phyloP scores from a whole-genome alignment of 1,140 invertebrate genomes.

The Drosophila aff. region DNA sequence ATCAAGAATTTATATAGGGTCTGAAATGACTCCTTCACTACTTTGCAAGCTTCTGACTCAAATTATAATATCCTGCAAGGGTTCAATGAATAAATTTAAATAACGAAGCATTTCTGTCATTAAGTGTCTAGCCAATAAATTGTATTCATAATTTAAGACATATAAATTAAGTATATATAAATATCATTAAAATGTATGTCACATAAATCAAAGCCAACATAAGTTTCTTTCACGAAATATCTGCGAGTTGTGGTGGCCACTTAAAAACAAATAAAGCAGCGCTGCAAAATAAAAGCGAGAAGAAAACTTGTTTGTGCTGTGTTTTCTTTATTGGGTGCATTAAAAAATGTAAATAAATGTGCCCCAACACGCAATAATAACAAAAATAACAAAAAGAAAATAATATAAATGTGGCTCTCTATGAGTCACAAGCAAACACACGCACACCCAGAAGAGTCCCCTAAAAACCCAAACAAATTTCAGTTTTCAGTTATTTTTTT shows the following conservation, averaged over 20 bases:
- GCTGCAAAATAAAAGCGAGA: constrained; percentile 45
- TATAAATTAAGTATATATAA: neutral
- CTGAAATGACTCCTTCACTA: no score
- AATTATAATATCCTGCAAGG: no score
- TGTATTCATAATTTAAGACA: neutral
- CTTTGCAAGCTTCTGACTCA: no score
- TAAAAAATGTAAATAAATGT: constrained; percentile 78
- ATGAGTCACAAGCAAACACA: constrained; percentile 41
- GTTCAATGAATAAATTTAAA: no score
- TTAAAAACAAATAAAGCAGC: constrained; percentile 52
- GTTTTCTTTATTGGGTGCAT: constrained; percentile 66
- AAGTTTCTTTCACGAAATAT: constrained; percentile 4
- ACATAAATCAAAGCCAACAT: constrained; percentile 16
- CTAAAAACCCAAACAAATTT: constrained; percentile 52
- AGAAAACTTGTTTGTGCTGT: constrained; percentile 46
- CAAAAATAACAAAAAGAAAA: constrained; percentile 29
- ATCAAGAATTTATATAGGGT: no score
- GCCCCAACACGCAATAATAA: constrained; percentile 36
- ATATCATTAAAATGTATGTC: constrained; percentile 4
- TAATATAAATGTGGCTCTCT: constrained; percentile 22
- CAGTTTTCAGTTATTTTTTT: constrained; percentile 47
- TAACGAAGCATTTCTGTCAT: neutral
- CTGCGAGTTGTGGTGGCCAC: constrained; percentile 35
- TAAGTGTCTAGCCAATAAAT: neutral
- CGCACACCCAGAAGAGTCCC: constrained; percentile 15